phyloP scores from a whole-genome alignment of 2,797 vertebrate species.

The Catharus ustulatus region DNA sequence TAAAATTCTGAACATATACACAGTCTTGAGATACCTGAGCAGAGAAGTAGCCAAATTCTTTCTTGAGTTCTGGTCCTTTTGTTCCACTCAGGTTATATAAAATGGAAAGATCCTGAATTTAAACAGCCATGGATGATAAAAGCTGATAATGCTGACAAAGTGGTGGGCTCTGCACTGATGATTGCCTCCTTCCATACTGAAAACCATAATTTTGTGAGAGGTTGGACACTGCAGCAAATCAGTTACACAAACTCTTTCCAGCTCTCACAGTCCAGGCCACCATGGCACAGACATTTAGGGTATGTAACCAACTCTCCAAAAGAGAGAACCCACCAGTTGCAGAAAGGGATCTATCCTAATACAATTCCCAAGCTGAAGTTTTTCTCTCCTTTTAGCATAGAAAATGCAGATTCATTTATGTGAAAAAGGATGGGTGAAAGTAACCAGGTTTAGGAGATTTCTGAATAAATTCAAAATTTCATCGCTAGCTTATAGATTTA shows the following conservation, averaged over 20 bases:
- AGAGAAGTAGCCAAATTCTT: not conserved
- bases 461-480: not conserved
- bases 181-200: not conserved
- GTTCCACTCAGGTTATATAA: not conserved
- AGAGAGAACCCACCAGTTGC: not conserved
- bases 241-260: not conserved
- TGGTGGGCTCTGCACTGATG: not conserved
- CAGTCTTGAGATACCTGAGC: not conserved
- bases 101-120: not conserved
- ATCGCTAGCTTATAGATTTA: not conserved
- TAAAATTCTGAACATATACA: slow-evolving; percentile 51
- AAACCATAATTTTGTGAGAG: not conserved
- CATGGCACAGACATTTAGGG: not conserved
- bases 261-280: not conserved
- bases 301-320: not conserved
- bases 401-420: not conserved
- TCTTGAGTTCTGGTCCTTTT: not conserved
- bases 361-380: not conserved
- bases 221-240: not conserved
- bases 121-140: not conserved
- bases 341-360: not conserved
- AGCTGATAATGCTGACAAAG: not conserved
- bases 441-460: not conserved
- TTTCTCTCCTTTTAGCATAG: not conserved
- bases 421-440: not conserved